These are phyloP conservation scores for Corticium candelabrum DNA, from an alignment of 37 sponge, comb jelly and placozoan genomes.

Conservation along the genomic window DNA sequence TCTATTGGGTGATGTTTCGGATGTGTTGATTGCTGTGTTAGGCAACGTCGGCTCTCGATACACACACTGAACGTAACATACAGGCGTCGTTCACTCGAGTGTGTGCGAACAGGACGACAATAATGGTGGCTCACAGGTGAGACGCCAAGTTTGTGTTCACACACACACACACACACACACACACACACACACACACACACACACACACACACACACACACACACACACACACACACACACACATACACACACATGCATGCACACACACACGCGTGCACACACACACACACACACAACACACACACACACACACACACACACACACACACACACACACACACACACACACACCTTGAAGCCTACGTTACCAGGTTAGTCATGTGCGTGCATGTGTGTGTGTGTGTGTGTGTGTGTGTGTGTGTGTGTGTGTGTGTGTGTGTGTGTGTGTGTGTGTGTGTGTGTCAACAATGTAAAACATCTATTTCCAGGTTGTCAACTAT, in stretches of 20 bases:
- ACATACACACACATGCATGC: no score
- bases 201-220: conserved; percentile 5
- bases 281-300: no score
- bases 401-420: conserved; percentile 5
- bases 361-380: no score
- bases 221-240: conserved; percentile 3
- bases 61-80: conserved; percentile 89
- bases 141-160: no score
- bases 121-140: conserved; percentile 86
- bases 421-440: conserved; percentile 5
- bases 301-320: background rate
- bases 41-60: conserved; percentile 98
- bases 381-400: no score
- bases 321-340: no score
- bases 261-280: no score
- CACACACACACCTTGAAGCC: no score
- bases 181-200: conserved; percentile 5
- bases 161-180: background rate
- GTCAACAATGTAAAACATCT: no score
- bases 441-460: conserved; percentile 3
- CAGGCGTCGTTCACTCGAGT: conserved; percentile 74
- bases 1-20: background rate
- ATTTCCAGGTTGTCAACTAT: conserved; percentile 75
- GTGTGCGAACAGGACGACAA: conserved; percentile 74
- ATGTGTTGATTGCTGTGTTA: background rate